Evolutionary conservation across 2,888 invertebrate genomes (phyloP).

Genomic region (Luperina nickerlii): DNA sequence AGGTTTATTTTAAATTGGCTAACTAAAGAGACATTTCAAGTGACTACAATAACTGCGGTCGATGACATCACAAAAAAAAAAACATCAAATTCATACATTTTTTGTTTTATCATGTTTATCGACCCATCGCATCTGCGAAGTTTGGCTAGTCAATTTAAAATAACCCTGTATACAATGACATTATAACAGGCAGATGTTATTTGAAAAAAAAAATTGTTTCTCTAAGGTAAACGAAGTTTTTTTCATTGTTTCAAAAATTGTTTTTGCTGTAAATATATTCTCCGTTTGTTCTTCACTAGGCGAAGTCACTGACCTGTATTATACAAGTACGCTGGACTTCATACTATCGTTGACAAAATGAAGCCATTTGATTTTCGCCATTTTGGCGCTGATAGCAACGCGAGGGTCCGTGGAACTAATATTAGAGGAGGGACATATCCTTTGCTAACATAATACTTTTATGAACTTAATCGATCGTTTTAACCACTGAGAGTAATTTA

Average conservation of each 20-base stretch:
- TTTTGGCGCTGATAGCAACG: no score
- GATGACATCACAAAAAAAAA: background rate
- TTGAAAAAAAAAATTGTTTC: background rate
- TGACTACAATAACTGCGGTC: background rate
- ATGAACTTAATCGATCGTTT: no score
- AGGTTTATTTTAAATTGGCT: background rate
- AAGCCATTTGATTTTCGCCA: no score
- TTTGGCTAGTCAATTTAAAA: background rate
- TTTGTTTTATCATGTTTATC: background rate
- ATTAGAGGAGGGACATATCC: no score
- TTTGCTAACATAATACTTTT: no score
- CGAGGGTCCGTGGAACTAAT: no score
- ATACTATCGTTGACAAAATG: no score
- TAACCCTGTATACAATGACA: background rate
- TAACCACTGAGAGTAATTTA: no score
- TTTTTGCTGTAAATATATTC: slow-evolving; percentile 39
- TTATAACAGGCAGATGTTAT: background rate
- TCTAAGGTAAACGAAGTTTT: background rate
- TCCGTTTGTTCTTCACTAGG: slow-evolving; percentile 2
- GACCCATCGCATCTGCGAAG: background rate
- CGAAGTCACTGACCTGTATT: no score
- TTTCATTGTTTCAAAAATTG: background rate
- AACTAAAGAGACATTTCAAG: background rate
- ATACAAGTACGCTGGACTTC: no score
- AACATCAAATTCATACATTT: no score